Evolutionary conservation across 2,113 vertebrate genomes (phyloP).

Genomic region (Merops nubicus): DNA sequence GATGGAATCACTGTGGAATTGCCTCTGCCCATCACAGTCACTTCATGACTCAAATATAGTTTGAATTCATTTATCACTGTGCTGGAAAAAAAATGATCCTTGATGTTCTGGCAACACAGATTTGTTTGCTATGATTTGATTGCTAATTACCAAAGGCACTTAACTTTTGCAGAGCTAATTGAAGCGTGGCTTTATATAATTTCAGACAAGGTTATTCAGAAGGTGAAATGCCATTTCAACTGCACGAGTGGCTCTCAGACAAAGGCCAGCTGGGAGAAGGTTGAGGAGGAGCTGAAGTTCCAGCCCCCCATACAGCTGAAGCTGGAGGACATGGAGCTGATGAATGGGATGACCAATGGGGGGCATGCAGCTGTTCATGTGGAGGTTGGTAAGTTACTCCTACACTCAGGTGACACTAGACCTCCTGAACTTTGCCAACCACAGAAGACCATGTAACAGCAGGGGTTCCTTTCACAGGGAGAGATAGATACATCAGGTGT

Average conservation of each 20-base stretch:
- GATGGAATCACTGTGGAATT: not conserved
- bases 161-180: not conserved
- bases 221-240: constrained; percentile 89
- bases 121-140: accelerated
- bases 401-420: not conserved
- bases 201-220: constrained; percentile 89
- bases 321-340: constrained; percentile 80
- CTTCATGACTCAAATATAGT: not conserved
- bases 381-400: constrained; percentile 79
- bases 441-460: accelerated
- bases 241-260: constrained; percentile 63
- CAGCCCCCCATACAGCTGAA: constrained; percentile 82
- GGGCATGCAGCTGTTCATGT: constrained; percentile 71
- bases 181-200: not conserved
- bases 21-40: not conserved
- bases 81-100: not conserved
- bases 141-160: not conserved
- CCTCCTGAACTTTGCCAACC: not conserved
- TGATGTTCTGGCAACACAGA: not conserved
- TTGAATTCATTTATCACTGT: not conserved
- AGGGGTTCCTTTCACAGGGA: not conserved
- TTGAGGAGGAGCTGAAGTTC: constrained; percentile 84
- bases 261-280: constrained; percentile 77
- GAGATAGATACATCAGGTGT: accelerated
- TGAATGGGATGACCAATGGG: constrained; percentile 82